Conservation (phyloP, 2,113 vertebrate species). For the Dromas ardeola region DNA sequence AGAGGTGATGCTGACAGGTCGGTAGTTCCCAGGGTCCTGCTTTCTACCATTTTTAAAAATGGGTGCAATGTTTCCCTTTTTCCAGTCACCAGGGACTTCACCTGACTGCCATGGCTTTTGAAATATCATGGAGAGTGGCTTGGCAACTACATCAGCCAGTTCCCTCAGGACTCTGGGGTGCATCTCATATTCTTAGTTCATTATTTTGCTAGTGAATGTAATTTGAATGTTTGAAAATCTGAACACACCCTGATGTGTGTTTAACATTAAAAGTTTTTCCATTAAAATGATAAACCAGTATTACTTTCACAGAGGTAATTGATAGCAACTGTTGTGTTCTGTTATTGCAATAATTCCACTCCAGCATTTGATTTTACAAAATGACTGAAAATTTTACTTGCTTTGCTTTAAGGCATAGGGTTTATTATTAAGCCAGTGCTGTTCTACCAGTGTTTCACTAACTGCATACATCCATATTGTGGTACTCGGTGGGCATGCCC, state of each 20-base stretch:
- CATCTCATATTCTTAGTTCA: neutral
- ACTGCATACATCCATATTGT: rapidly evolving
- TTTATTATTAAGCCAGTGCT: neutral
- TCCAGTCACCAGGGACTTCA: too few relatives aligned
- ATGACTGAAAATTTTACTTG: neutral
- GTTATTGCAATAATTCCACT: neutral
- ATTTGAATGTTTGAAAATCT: neutral
- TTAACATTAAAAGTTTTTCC: neutral
- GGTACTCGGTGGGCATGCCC: rapidly evolving
- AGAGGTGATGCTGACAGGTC: too few relatives aligned
- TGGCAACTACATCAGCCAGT: too few relatives aligned
- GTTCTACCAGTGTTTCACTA: neutral
- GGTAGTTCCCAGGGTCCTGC: too few relatives aligned
- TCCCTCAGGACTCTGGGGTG: too few relatives aligned
- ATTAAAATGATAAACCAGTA: neutral
- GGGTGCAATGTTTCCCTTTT: too few relatives aligned
- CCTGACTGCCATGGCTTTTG: too few relatives aligned
- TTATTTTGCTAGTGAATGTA: neutral
- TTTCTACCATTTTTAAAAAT: too few relatives aligned
- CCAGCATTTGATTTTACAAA: neutral
- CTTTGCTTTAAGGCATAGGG: neutral
- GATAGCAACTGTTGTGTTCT: neutral
- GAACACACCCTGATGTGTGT: neutral
- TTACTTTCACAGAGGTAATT: neutral
- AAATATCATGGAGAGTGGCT: too few relatives aligned